These are phyloP conservation scores for Crocidura indochinensis DNA, from an alignment of 2,797 vertebrate species.

Conservation along the genomic window DNA sequence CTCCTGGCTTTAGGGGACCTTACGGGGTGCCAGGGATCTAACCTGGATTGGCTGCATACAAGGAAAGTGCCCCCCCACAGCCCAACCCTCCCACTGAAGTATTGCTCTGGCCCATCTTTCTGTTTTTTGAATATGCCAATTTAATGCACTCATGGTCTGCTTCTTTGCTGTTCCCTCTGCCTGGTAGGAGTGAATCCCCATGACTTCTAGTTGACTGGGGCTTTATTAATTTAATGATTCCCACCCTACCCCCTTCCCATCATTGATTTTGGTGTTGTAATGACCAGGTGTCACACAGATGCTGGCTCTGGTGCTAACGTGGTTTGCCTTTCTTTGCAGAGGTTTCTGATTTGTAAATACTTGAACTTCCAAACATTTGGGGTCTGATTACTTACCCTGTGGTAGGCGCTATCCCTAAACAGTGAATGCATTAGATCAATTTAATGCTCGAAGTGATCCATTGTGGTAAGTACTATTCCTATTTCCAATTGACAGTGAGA, in stretches of 20 bases:
- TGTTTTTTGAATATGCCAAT: too few relatives aligned
- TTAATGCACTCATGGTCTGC: neutral
- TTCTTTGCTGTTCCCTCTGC: slow-evolving; percentile 1
- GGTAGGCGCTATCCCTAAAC: slow-evolving; percentile 12
- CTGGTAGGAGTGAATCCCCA: neutral
- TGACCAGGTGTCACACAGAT: too few relatives aligned
- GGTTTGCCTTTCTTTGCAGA: neutral
- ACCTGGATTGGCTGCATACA: too few relatives aligned
- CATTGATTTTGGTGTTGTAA: too few relatives aligned
- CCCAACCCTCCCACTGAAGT: too few relatives aligned
- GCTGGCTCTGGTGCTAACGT: too few relatives aligned
- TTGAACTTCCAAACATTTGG: slow-evolving; percentile 14
- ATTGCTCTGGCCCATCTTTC: too few relatives aligned
- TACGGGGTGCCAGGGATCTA: too few relatives aligned
- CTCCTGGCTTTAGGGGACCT: too few relatives aligned
- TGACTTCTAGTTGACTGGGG: neutral
- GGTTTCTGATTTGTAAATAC: slow-evolving; percentile 52
- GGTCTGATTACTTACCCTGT: slow-evolving; percentile 29
- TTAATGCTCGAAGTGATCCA: neutral
- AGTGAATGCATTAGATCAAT: slow-evolving; percentile 2
- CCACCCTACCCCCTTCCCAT: too few relatives aligned
- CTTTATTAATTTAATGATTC: neutral
- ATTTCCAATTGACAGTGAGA: slow-evolving; percentile 4
- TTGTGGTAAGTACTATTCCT: neutral
- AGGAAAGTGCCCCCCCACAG: too few relatives aligned